Evolutionary conservation across 2,113 vertebrate species (phyloP).

Genomic region (Brienomyrus brachyistius): DNA sequence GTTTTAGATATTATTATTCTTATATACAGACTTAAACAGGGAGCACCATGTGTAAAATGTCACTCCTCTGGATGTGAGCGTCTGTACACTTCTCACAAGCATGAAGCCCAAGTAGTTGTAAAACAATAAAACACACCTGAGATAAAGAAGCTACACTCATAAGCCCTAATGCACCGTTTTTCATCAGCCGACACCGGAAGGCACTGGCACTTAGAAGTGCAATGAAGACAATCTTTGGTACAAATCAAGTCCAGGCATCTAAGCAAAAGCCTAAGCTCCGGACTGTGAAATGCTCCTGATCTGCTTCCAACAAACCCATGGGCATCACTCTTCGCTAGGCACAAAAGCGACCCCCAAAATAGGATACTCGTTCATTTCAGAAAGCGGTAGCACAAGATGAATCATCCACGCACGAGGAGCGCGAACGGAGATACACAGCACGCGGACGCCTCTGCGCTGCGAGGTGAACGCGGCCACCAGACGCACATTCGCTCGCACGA

Average conservation of each 20-base stretch:
- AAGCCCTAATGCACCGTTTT: background rate
- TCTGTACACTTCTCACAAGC: background rate
- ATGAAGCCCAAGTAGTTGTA: background rate
- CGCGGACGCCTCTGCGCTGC: background rate
- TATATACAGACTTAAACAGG: background rate
- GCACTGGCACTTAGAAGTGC: background rate
- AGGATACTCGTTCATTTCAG: slow-evolving; percentile 17
- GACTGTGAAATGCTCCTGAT: slow-evolving; percentile 15
- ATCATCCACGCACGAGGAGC: slow-evolving; percentile 28
- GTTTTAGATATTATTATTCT: background rate
- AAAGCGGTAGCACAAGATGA: slow-evolving; percentile 21
- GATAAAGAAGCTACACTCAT: background rate
- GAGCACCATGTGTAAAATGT: background rate
- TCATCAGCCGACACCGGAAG: background rate
- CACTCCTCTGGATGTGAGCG: background rate
- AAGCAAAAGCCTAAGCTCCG: slow-evolving; percentile 14
- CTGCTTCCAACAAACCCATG: slow-evolving; percentile 16
- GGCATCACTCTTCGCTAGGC: slow-evolving; percentile 22
- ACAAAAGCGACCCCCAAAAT: slow-evolving; percentile 20
- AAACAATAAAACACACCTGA: background rate
- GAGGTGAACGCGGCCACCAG: background rate
- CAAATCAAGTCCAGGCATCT: background rate
- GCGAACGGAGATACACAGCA: background rate
- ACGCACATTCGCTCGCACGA: background rate
- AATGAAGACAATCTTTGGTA: background rate